Conservation (phyloP, 1,140 invertebrate species). For the Neomicropteryx cornuta region DNA sequence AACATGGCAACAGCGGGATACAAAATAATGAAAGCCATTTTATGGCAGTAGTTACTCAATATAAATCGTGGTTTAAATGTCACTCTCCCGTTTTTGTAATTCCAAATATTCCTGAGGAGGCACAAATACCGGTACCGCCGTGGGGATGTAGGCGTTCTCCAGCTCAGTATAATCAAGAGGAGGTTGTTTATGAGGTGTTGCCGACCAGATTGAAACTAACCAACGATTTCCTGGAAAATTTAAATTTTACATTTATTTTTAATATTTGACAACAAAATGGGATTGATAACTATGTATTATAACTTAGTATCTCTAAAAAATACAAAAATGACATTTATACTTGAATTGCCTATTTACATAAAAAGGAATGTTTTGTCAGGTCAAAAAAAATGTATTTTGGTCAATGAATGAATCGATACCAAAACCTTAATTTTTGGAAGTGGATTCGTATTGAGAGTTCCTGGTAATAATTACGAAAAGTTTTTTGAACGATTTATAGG, state of each 20-base stretch:
- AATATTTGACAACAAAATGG: background rate
- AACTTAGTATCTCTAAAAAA: constrained; percentile 8
- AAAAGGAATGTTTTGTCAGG: no score
- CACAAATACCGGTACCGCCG: constrained; percentile 18
- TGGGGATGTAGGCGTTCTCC: constrained; percentile 36
- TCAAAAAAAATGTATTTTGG: no score
- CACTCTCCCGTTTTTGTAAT: constrained; percentile 68
- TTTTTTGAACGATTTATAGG: no score
- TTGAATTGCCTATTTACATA: constrained; percentile 1
- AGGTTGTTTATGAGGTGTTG: constrained; percentile 71
- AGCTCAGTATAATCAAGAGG: constrained; percentile 68
- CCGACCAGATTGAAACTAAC: constrained; percentile 71
- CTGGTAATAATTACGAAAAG: no score
- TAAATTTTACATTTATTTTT: constrained; percentile 4
- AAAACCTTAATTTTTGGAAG: no score
- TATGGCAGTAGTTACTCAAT: constrained; percentile 7
- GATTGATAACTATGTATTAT: background rate
- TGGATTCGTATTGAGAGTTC: no score
- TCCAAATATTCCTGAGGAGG: constrained; percentile 55
- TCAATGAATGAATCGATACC: no score
- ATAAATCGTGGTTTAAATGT: constrained; percentile 48
- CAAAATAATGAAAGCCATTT: constrained; percentile 57
- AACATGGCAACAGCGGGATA: constrained; percentile 62
- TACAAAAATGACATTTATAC: constrained; percentile 5
- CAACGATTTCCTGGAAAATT: constrained; percentile 61